Conservation (phyloP, 2,888 invertebrate species). For the Drosophila setosimentum region DNA sequence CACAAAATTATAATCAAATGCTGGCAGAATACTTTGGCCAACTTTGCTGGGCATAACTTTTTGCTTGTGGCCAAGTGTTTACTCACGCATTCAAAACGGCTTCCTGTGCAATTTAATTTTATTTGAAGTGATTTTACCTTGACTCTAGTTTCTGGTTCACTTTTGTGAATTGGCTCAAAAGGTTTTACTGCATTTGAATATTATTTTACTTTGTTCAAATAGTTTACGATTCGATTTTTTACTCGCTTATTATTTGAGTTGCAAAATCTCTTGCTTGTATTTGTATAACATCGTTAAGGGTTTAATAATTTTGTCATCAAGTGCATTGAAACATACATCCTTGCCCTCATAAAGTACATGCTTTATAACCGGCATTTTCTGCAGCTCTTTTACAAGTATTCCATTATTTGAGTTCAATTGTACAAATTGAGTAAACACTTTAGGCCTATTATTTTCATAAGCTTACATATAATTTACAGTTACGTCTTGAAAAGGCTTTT, state of each 20-base stretch:
- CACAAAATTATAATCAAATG: constrained; percentile 6
- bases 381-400: not conserved
- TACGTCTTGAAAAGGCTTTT: not conserved
- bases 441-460: not conserved
- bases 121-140: constrained; percentile 20
- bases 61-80: constrained; percentile 33
- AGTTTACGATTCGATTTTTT: constrained; percentile 1
- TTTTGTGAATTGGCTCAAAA: constrained; percentile 42
- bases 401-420: not conserved
- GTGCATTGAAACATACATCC: not conserved
- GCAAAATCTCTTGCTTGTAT: not conserved
- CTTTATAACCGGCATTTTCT: not conserved
- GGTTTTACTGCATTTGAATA: constrained; percentile 28
- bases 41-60: constrained; percentile 17
- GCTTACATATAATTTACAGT: not conserved
- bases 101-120: constrained; percentile 24
- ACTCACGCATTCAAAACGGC: constrained; percentile 25
- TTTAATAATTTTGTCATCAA: not conserved
- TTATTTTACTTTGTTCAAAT: constrained; percentile 5
- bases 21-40: constrained; percentile 19
- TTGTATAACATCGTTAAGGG: not conserved
- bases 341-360: not conserved
- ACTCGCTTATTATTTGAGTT: not conserved
- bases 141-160: constrained; percentile 43
- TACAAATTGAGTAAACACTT: not conserved